Conservation (phyloP, 2,797 vertebrate genomes). For the Oreochromis mossambicus region DNA sequence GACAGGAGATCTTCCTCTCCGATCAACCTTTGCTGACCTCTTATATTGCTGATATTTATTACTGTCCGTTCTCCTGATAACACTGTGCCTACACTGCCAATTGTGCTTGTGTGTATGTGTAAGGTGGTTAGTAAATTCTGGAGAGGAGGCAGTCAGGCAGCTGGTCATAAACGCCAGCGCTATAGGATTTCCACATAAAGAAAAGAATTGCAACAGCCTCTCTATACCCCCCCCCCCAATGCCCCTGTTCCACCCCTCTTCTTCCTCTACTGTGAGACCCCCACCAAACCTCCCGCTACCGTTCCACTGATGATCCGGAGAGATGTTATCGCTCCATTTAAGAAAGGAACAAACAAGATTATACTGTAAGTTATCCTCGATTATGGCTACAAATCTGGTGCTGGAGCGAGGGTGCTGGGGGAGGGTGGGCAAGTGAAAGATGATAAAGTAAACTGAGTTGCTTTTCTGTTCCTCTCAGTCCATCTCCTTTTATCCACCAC, state of each 20-base stretch:
- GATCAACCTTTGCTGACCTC: conserved; percentile 69
- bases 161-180: conserved; percentile 72
- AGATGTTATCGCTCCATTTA: conserved; percentile 77
- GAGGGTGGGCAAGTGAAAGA: conserved; percentile 43
- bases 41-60: conserved; percentile 72
- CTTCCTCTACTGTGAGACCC: background rate
- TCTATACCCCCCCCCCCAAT: conserved; percentile 30
- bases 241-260: background rate
- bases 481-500: conserved; percentile 64
- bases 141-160: conserved; percentile 56
- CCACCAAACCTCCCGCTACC: background rate
- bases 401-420: conserved; percentile 3
- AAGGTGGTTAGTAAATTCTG: conserved; percentile 64
- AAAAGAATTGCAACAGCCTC: conserved; percentile 67
- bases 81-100: conserved; percentile 36
- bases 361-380: conserved; percentile 75
- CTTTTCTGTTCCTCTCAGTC: conserved; percentile 61
- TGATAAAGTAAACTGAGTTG: conserved; percentile 67
- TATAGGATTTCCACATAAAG: conserved; percentile 72
- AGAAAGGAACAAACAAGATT: conserved; percentile 74
- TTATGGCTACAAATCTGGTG: conserved; percentile 73
- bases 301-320: conserved; percentile 52
- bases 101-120: background rate
- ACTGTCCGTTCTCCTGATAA: conserved; percentile 57
- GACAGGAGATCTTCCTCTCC: conserved; percentile 74